phyloP scores from a whole-genome alignment of 2,888 invertebrate species.

The Autographa pulchrina region DNA sequence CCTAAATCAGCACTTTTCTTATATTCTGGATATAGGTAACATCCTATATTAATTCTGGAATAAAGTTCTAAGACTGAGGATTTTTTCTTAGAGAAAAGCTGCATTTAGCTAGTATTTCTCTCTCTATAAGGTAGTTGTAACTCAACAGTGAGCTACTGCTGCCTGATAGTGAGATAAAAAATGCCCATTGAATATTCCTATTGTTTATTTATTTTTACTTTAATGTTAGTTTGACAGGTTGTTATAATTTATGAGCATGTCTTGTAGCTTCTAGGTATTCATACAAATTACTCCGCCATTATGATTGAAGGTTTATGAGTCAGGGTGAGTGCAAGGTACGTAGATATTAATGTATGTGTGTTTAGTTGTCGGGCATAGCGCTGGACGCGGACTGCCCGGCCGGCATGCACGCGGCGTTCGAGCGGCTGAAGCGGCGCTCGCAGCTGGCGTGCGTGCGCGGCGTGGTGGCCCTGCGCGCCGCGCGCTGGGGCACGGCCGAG shows the following conservation, averaged over 20 bases:
- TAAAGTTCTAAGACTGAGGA: too few species aligned
- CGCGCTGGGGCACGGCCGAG: conserved; percentile 86
- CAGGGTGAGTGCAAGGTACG: conserved; percentile 7
- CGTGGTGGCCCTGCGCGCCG: conserved; percentile 81
- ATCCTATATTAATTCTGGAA: too few species aligned
- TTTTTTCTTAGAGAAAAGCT: too few species aligned
- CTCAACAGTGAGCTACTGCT: not conserved
- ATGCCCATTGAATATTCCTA: not conserved
- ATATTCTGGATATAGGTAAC: too few species aligned
- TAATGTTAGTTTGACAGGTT: not conserved
- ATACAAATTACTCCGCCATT: not conserved
- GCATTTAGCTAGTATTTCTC: too few species aligned
- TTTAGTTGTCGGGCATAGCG: conserved; percentile 85
- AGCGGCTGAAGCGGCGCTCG: conserved; percentile 81
- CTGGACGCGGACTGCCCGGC: conserved; percentile 86
- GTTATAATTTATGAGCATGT: not conserved
- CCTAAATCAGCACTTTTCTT: not conserved
- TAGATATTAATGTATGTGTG: conserved; percentile 32
- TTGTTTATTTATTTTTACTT: not conserved
- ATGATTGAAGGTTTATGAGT: not conserved
- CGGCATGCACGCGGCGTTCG: conserved; percentile 85
- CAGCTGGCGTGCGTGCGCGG: conserved; percentile 77
- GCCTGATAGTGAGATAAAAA: not conserved
- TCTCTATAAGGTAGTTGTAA: too few species aligned
- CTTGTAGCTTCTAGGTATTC: not conserved